Conservation (phyloP, 2,888 invertebrate genomes). For the Lepidocyrtinus sp. region DNA sequence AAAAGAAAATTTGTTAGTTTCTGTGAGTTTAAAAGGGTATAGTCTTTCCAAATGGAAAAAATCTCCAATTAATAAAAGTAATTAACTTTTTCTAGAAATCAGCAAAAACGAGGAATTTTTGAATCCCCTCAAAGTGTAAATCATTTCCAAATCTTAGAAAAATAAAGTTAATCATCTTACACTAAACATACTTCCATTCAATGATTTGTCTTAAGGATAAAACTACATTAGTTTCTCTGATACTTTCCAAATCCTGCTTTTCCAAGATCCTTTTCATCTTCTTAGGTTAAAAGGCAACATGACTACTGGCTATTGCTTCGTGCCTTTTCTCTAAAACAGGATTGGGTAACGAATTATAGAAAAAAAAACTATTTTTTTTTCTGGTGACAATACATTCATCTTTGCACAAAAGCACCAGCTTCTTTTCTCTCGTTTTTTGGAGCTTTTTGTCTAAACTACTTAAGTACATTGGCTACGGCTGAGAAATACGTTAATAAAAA, state of each 20-base stretch:
- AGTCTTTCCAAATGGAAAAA: background rate
- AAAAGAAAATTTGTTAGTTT: no score
- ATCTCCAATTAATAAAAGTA: background rate
- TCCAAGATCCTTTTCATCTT: no score
- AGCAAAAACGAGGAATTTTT: background rate
- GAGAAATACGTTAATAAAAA: no score
- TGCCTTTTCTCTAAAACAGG: background rate
- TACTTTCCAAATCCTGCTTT: no score
- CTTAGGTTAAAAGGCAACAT: background rate
- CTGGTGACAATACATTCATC: background rate
- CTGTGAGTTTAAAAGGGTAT: no score
- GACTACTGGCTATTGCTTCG: background rate
- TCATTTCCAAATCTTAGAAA: no score
- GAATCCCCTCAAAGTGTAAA: background rate
- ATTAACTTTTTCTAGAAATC: background rate
- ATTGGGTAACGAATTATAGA: background rate
- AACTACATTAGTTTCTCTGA: no score
- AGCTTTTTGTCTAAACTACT: background rate
- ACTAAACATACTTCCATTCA: no score
- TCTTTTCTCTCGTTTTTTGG: background rate
- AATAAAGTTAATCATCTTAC: no score
- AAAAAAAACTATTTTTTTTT: background rate
- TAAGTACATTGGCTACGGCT: background rate
- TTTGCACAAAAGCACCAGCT: background rate
- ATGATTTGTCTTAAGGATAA: no score